Evolutionary conservation across 2,888 invertebrate genomes (phyloP).

Genomic region (Aspidiotus destructor): DNA sequence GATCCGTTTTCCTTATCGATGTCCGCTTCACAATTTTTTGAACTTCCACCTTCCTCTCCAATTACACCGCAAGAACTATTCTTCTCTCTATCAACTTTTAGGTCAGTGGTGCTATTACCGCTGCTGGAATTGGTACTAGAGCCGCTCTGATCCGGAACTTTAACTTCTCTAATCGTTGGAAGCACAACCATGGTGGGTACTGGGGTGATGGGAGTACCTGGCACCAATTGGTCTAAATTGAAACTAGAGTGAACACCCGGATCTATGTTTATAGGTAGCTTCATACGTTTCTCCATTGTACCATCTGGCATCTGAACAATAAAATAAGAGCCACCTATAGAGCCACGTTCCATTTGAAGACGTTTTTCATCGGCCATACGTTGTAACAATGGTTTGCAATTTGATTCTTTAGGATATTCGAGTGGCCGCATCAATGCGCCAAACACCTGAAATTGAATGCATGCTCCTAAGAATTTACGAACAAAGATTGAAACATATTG

Average conservation of each 20-base stretch:
- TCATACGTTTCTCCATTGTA: constrained; percentile 77
- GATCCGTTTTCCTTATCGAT: background rate
- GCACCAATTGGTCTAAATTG: constrained; percentile 70
- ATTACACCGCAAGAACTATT: constrained; percentile 40
- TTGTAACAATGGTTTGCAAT: constrained; percentile 72
- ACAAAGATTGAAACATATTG: background rate
- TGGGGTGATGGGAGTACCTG: constrained; percentile 60
- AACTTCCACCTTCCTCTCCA: constrained; percentile 39
- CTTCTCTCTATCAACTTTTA: constrained; percentile 37
- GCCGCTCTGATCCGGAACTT: constrained; percentile 48
- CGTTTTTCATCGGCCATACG: constrained; percentile 89
- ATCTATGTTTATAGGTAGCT: constrained; percentile 83
- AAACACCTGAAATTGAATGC: constrained; percentile 47
- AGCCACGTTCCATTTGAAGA: constrained; percentile 80
- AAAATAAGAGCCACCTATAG: constrained; percentile 78
- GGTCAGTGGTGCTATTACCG: constrained; percentile 41
- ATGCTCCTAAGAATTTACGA: background rate
- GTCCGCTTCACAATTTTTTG: constrained; percentile 30
- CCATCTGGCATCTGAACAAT: constrained; percentile 82
- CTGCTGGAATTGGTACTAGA: constrained; percentile 49
- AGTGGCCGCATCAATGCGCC: constrained; percentile 73
- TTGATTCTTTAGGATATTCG: constrained; percentile 58
- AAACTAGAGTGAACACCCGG: constrained; percentile 89
- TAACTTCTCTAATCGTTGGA: constrained; percentile 82
- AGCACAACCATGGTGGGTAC: constrained; percentile 75